Percentiles rank a stretch among this genome's conserved stretches.
phyloP scores from a whole-genome alignment of 1,140 invertebrate genomes.

The Neuroterus valhalla region DNA sequence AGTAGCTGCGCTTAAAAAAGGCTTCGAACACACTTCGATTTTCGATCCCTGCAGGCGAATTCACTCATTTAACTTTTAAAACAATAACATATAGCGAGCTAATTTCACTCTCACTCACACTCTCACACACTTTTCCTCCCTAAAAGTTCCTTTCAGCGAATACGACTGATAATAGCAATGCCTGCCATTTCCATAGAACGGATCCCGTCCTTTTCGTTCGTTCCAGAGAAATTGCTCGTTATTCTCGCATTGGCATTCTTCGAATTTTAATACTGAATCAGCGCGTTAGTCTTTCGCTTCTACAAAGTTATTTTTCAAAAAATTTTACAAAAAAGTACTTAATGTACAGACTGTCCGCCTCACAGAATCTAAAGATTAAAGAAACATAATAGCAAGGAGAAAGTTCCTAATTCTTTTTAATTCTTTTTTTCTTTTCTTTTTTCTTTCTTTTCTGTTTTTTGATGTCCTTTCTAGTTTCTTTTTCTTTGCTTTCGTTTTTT shows the following conservation, averaged over 20 bases:
- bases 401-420: constrained; percentile 22
- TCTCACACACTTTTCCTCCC: neutral
- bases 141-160: constrained; percentile 14
- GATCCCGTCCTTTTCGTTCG: neutral
- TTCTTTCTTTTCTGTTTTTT: constrained; percentile 39
- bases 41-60: constrained; percentile 57
- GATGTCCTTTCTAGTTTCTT: constrained; percentile 38
- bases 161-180: constrained; percentile 22
- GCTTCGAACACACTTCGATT: constrained; percentile 61
- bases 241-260: constrained; percentile 19
- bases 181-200: constrained; percentile 27
- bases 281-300: constrained; percentile 23
- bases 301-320: constrained; percentile 6
- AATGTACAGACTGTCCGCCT: constrained; percentile 16
- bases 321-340: neutral
- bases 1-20: constrained; percentile 58
- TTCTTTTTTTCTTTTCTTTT: constrained; percentile 31
- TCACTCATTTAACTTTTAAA: constrained; percentile 28
- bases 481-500: neutral
- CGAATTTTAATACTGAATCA: constrained; percentile 29
- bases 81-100: constrained; percentile 28
- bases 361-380: neutral
- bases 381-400: constrained; percentile 9
- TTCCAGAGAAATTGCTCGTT: constrained; percentile 13
- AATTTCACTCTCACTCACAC: constrained; percentile 14